phyloP scores from a whole-genome alignment of 2,113 vertebrate genomes.

The Pelecanus crispus region DNA sequence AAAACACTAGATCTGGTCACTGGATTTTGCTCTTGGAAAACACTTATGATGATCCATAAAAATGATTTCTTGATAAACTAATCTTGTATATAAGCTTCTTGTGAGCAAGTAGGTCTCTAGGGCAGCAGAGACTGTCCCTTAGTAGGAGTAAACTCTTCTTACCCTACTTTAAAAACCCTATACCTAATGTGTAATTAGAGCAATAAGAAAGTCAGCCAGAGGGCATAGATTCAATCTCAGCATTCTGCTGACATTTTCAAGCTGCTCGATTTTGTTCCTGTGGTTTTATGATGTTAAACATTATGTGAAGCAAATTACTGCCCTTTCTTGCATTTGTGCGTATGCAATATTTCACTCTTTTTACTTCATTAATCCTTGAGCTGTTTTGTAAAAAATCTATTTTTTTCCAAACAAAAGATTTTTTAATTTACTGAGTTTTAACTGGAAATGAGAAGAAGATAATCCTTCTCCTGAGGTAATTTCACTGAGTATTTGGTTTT shows the following conservation, averaged over 20 bases:
- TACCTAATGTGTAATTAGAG: constrained; percentile 16
- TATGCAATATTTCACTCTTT: neutral
- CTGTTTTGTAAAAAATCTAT: neutral
- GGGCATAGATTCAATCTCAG: constrained; percentile 40
- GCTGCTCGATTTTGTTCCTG: constrained; percentile 46
- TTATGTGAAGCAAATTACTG: neutral
- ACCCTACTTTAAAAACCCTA: neutral
- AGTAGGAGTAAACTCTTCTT: neutral
- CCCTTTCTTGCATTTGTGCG: neutral
- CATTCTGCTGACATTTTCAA: constrained; percentile 51
- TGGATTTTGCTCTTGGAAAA: neutral
- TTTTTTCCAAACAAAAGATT: neutral
- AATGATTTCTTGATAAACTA: neutral
- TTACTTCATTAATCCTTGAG: neutral
- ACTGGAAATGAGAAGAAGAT: neutral
- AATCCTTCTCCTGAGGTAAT: neutral
- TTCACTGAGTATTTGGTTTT: neutral
- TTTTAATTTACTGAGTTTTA: neutral
- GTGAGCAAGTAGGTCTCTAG: neutral
- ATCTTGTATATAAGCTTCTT: neutral
- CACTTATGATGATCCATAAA: neutral
- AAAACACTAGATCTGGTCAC: neutral
- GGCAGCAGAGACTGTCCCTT: neutral
- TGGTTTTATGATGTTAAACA: constrained; percentile 25
- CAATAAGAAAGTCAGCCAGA: constrained; percentile 40